Evolutionary conservation across 2,888 invertebrate genomes (phyloP).

Genomic region (Baronia brevicornis): DNA sequence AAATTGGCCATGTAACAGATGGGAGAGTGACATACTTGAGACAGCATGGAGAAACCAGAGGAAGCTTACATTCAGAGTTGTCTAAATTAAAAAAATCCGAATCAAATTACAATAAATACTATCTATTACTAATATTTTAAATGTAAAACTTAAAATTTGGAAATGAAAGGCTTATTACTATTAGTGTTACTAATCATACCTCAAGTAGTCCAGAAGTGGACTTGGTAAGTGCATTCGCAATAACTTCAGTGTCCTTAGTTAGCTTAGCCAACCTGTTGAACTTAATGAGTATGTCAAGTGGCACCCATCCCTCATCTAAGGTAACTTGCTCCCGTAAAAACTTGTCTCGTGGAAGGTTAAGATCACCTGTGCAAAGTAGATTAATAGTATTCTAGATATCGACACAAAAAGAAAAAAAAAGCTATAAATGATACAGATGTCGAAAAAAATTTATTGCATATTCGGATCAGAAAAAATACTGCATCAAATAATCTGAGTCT

Average conservation of each 20-base stretch:
- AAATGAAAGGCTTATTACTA: too few species aligned
- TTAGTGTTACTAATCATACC: constrained; percentile 72
- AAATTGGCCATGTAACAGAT: too few species aligned
- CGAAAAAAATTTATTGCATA: too few species aligned
- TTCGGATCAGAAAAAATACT: too few species aligned
- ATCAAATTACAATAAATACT: too few species aligned
- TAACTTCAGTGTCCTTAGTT: constrained; percentile 79
- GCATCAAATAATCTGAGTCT: too few species aligned
- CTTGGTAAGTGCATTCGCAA: constrained; percentile 84
- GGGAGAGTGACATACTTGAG: too few species aligned
- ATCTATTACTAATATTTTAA: too few species aligned
- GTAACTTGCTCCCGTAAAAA: constrained; percentile 92
- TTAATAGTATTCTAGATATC: too few species aligned
- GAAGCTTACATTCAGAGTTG: too few species aligned
- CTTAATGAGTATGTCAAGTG: constrained; percentile 86
- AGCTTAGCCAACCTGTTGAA: constrained; percentile 91
- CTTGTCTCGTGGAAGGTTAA: constrained; percentile 93
- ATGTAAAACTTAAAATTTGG: constrained; percentile 3
- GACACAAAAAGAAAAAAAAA: background rate
- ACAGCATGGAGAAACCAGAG: too few species aligned
- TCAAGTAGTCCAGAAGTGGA: constrained; percentile 83
- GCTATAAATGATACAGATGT: background rate
- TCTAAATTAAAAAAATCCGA: too few species aligned
- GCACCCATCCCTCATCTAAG: constrained; percentile 94
- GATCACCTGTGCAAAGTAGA: constrained; percentile 82